Conservation (phyloP, 2,888 invertebrate genomes). For the Tetragonisca angustula region DNA sequence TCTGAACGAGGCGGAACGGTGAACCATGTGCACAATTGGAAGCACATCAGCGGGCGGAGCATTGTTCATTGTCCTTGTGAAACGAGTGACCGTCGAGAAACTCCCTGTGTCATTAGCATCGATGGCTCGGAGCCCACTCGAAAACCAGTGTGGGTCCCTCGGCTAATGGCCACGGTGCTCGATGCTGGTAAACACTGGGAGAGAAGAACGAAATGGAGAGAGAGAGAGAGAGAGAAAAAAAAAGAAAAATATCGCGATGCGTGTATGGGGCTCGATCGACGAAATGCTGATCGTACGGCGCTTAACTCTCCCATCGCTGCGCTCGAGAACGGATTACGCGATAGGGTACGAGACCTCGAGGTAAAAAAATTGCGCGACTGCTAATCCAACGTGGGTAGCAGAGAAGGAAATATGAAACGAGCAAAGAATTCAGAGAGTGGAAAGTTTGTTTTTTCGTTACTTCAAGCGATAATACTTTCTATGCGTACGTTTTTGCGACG, state of each 20-base stretch:
- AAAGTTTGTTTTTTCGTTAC: too few relatives aligned
- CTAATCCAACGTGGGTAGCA: too few relatives aligned
- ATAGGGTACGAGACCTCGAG: background rate
- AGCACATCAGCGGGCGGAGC: background rate
- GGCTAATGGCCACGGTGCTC: conserved; percentile 10
- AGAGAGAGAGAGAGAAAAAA: too few relatives aligned
- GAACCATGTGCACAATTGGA: background rate
- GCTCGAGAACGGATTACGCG: background rate
- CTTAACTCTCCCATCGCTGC: conserved; percentile 11
- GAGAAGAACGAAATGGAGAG: background rate
- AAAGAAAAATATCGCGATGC: background rate
- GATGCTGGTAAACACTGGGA: conserved; percentile 5
- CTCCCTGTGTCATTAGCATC: conserved; percentile 22
- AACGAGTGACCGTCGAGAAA: conserved; percentile 1
- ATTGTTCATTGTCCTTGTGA: conserved; percentile 18
- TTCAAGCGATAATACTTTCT: too few relatives aligned
- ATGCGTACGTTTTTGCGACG: too few relatives aligned
- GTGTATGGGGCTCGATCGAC: conserved; percentile 14
- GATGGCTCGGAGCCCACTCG: conserved; percentile 17
- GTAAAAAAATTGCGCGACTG: background rate
- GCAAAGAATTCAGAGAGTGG: background rate
- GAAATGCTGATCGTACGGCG: conserved; percentile 16
- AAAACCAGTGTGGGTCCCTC: conserved; percentile 10
- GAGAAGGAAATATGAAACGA: background rate
- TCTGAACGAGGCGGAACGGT: background rate